Percentiles rank a stretch among this genome's conserved stretches.
Evolutionary conservation across 2,113 vertebrate species (phyloP).

Genomic region (Podocnemis expansa): DNA sequence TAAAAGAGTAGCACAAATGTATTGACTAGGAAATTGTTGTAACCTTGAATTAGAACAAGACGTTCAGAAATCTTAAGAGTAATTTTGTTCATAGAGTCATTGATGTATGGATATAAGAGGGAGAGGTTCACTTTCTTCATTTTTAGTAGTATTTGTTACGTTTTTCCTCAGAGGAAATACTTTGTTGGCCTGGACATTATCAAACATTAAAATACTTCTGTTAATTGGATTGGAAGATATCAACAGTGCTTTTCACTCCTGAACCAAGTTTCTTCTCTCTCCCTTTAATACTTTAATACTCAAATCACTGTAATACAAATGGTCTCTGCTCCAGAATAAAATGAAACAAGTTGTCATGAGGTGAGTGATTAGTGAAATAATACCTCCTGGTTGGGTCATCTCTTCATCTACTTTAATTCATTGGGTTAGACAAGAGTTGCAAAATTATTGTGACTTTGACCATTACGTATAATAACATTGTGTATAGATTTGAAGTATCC

Average conservation of each 20-base stretch:
- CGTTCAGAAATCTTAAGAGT: neutral
- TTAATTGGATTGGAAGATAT: neutral
- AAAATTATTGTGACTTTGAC: neutral
- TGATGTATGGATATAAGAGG: neutral
- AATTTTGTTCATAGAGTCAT: neutral
- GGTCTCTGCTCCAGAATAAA: neutral
- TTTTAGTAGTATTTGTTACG: neutral
- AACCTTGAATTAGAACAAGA: neutral
- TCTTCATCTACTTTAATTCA: neutral
- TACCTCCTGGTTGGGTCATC: neutral
- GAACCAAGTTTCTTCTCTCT: too few relatives aligned
- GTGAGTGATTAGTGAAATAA: neutral
- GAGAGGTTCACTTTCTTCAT: neutral
- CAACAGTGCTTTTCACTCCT: neutral
- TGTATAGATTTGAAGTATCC: neutral
- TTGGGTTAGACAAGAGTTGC: neutral
- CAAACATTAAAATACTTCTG: neutral
- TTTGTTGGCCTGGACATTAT: neutral
- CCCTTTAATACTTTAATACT: neutral
- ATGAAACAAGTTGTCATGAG: neutral
- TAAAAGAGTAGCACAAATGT: neutral
- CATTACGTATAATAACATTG: neutral
- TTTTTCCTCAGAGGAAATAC: neutral
- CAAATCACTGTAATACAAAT: neutral
- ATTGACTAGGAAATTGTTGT: neutral